Evolutionary conservation across 2,113 vertebrate genomes (phyloP).

Genomic region (Nerophis lumbriciformis): DNA sequence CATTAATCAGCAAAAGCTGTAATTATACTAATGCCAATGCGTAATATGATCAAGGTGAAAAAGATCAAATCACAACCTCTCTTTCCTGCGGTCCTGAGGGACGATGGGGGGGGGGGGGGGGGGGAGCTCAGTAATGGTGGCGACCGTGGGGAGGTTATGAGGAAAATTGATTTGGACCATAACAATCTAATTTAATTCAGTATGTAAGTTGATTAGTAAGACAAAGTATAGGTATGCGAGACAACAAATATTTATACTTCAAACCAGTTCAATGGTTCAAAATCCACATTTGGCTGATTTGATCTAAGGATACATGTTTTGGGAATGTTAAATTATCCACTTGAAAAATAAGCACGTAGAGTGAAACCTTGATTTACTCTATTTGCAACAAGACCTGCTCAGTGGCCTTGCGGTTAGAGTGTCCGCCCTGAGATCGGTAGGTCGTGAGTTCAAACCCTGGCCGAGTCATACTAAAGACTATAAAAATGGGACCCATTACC

Average conservation of each 20-base stretch:
- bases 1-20: constrained; percentile 66
- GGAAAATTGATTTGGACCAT: constrained; percentile 41
- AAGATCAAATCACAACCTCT: constrained; percentile 53
- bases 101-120: not conserved
- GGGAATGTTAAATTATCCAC: not conserved
- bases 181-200: constrained; percentile 24
- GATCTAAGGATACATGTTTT: not conserved
- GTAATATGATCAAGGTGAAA: constrained; percentile 63
- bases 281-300: not conserved
- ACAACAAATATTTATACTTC: constrained; percentile 6
- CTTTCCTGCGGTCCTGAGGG: constrained; percentile 20
- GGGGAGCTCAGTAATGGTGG: constrained; percentile 14
- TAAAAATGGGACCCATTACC: too few relatives aligned
- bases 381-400: too few relatives aligned
- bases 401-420: not conserved
- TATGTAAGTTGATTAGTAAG: constrained; percentile 18
- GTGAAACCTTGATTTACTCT: too few relatives aligned
- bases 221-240: constrained; percentile 14
- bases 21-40: constrained; percentile 63
- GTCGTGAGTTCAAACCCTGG: too few relatives aligned
- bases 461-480: too few relatives aligned
- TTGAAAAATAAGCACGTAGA: not conserved
- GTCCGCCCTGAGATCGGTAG: too few relatives aligned
- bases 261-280: constrained; percentile 8
- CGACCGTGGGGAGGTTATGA: constrained; percentile 21